Base-by-base conservation (phyloP, 2,113 vertebrate species). In the Gallinago jamesoni region DNA sequence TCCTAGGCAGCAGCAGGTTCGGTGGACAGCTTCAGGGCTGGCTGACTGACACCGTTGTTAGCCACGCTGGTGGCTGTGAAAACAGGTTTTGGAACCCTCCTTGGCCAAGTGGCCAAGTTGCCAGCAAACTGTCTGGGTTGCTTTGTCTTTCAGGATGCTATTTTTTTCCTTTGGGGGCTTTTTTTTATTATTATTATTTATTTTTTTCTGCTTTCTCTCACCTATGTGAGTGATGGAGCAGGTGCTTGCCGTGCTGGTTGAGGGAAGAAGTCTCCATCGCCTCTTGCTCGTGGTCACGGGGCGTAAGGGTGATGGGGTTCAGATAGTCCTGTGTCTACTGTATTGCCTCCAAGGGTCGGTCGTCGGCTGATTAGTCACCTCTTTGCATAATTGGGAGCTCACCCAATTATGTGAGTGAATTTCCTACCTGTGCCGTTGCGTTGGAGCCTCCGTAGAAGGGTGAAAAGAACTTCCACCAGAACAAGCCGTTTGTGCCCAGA, bases 11-110 rank as follows among this genome's bases (percentile, higher is more conserved):
- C 93, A 93, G 94, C 95, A 93, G 80, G 67, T 76, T 90, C 96
- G 94, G 85, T 90, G 96, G 95, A 84, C 91, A 95, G 93, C 95
- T 97, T 84, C 63, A 18, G 93, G 94, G 94, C 89, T 95, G 94
- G 73, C 95, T 97, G 92, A 50, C 70, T 97, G 95, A 94, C 87
- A 93, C 93, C 80, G 81, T 88, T 97, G 95, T 97, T 97, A 96
- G 92, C 73, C 66, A 90, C 12, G 30, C 93, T 96, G 27, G 15
- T 94, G 94, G 89, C 87, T 94, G 87, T 87, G 87, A 96, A 96
- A 94, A 93, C 94, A 89, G 62, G 73, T 79, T 93, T 97, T 94
- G 86, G 94, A 96, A 66, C 88, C 10, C 18, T 94, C 70, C 94
- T 93, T 87, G 89, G 53, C 28, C 53, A 53, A 53, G 28, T 30